Base-by-base conservation (phyloP, 2,113 vertebrate genomes). In the Pseudopodoces humilis region DNA sequence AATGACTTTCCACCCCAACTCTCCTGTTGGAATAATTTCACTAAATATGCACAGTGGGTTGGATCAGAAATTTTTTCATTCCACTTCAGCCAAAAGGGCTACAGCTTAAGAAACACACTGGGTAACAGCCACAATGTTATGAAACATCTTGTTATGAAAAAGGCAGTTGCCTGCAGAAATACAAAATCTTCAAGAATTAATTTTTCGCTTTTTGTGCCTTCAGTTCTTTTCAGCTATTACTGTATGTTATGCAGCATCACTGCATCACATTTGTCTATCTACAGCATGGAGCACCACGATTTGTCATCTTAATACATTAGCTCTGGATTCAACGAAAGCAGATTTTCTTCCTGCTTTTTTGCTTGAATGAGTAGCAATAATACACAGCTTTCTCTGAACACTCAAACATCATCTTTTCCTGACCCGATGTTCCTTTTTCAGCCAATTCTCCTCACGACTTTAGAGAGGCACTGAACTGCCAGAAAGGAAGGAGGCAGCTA, bases 391-490 rank as follows among this genome's bases (percentile, higher is more conserved):
- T 88, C 86, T 82, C 84, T 65, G 43, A 83, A 30, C 15, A 9
- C 28, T 68, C 46, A 59, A 67, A 59, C 14, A 13, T 6, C 27
- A 68, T 75, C 47, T 28, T 39, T 76, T 78, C 78, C 72, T 67
- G 87, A 64, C 41, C 31, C 20, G 41, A 79, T 76, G 72, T 31
- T 86, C 41, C 24, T 71, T 96, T 95, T 72, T 44, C 63, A 91
- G 86, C 17, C 75, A 59, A n/a, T 91, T 87, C 24, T 91, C 52
- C 39, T 28, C 8, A 2, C 25, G 18, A 12, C 3, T 59, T 60
- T 65, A 65, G n/a, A 67, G 33, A 21, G 13, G 30, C 31, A 68
- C 30, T 21, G 21, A 50, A 30, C 30, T 49, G 31, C n/a, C 23
- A 44, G 41, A 35, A 60, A 46, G 75, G 31, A 56, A 53, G 13